Base-by-base conservation (phyloP, 2,113 vertebrate genomes). In the Synchiropus splendidus region DNA sequence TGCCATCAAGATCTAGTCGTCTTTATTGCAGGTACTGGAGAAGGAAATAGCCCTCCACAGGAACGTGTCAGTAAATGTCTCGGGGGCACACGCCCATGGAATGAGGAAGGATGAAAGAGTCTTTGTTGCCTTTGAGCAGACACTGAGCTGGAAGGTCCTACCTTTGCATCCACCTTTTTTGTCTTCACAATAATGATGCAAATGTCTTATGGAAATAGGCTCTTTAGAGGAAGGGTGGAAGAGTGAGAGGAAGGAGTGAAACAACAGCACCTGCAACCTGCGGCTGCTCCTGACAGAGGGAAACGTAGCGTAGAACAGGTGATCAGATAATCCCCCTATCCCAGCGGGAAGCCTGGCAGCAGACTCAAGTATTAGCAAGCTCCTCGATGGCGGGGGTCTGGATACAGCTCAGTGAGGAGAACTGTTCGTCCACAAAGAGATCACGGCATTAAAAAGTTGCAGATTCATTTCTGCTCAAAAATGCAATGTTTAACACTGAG, bases 31-130 rank as follows among this genome's bases (percentile, higher is more conserved):
- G 54, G 55, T 50, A 45, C 27, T 51, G 18, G 17, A 41, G 21
- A 36, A 71, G 74, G 58, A 82, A 79, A 75, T 64, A 44, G 60
- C 41, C 51, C 40, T 35, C 39, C 18, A 39, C 47, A 60, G 42
- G 45, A 54, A 61, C 18, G 37, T 34, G 34, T 51, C 37, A 37
- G 53, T 39, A 52, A 60, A 64, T 48, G 47, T 45, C 70, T 62
- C 34, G 40, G 30, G 64, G 67, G 35, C 41, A 36, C 6, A 21
- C 18, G 50, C 67, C 52, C 41, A 40, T 48, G 8, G 18, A 74
- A 76, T 79, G 42, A 67, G 62, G 79, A 62, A 68, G 69, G 64
- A 76, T 78, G 63, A 82, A 81, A 77, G 72, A 16, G 50, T 59
- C 39, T 71, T 78, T 67, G 67, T 74, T 47, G 43, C 42, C 14